Base-by-base conservation (phyloP, 2,888 invertebrate species). In the Pegoplata infirma region DNA sequence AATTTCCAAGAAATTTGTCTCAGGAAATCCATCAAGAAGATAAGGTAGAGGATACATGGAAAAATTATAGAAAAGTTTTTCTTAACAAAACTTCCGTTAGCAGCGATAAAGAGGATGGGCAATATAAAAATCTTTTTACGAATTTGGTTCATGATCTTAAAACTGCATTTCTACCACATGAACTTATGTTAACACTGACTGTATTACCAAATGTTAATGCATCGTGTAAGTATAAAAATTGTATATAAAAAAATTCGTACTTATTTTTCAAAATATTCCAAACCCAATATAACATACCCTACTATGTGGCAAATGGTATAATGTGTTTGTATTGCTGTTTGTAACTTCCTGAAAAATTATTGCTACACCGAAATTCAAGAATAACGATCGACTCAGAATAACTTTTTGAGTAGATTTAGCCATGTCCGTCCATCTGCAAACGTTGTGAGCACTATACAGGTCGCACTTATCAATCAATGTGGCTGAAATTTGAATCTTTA, bases 141-240 rank as follows among this genome's bases (percentile, higher is more conserved):
- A 92, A 93, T 0, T 89, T 96, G 1, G 93, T 95, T 0, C 92
- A 93, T 17, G 95, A 96, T 83, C 82, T 95, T 82, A 94, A 93
- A 84, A 92, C 92, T 64, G 93, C 93, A 0, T 91, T 96, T 64
- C 92, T 91, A 76, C 90, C 93, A n/a, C 93, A 93, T 79, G 92
- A 93, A 36, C 91, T 92, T 83, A 91, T 93, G 85, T 88, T 96
- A 0, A 91, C 93, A 0, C 82, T 95, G 53, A 92, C 94, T 0
- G 93, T 95, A 1, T 88, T 95, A 25, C 95, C 96, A 32, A 95
- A 96, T 84, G 93, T 96, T 4, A 96, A 96, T 85, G 90, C 93
- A 47, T 91, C 92, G 73, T 89, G 95, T 95, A 90, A 91, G 92
- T 90, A 7, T 12, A 23, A n/a, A n/a, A n/a, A n/a, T n/a, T n/a